Conservation (phyloP, 53 echinoderm and acorn worm species). For the Henricia sp. region DNA sequence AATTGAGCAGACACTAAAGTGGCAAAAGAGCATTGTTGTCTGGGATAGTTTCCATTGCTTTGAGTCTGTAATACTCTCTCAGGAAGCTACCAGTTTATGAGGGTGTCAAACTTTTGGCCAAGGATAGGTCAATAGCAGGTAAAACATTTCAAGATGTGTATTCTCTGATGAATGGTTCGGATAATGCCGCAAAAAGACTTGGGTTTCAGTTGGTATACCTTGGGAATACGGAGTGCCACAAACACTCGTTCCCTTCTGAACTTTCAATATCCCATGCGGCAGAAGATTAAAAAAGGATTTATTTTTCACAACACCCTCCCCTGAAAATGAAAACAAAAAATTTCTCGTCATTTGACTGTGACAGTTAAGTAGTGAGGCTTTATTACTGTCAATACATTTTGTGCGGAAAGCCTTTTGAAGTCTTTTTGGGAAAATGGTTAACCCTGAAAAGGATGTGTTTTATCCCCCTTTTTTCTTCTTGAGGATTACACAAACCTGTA, state of each 20-base stretch:
- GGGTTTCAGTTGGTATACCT: neutral
- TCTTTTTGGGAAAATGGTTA: no score
- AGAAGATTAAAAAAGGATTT: no score
- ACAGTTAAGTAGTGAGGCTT: neutral
- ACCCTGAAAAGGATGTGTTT: no score
- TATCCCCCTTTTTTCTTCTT: no score
- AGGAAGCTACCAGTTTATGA: constrained; percentile 1
- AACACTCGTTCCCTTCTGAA: neutral
- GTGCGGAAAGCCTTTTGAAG: neutral
- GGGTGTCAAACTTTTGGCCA: neutral
- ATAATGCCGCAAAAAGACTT: neutral
- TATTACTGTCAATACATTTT: neutral
- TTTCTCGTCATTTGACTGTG: neutral
- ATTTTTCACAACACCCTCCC: no score
- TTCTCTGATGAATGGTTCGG: neutral
- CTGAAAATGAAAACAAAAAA: neutral
- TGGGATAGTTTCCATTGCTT: neutral
- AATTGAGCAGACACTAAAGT: constrained; percentile 46
- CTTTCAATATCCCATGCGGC: neutral
- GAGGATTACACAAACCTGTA: no score
- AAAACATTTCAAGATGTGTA: constrained; percentile 11
- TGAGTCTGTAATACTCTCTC: constrained; percentile 1
- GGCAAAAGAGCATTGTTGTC: constrained; percentile 27
- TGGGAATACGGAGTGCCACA: neutral
- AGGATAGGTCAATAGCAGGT: neutral